Evolutionary conservation across 1,140 invertebrate genomes (phyloP).

Genomic region (Cydia splendana): DNA sequence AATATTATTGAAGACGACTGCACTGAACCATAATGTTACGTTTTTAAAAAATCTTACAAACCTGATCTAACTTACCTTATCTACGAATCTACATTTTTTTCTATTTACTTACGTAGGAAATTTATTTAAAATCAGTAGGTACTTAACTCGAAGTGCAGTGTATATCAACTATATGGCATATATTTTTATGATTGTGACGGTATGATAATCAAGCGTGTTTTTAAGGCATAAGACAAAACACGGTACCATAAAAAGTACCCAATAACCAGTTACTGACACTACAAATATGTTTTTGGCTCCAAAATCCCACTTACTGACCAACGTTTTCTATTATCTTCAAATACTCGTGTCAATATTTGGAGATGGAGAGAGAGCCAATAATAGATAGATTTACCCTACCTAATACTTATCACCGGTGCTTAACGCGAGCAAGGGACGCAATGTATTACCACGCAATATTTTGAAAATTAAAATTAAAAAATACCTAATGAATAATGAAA

Average conservation of each 20-base stretch:
- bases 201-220: not conserved
- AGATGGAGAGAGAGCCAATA: not conserved
- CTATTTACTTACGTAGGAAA: not conserved
- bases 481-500: too few relatives aligned
- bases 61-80: not conserved
- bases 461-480: too few relatives aligned
- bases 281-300: not conserved
- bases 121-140: not conserved
- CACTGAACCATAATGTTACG: not conserved
- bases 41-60: not conserved
- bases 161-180: conserved; percentile 1
- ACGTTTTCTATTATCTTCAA: too few relatives aligned
- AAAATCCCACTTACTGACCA: too few relatives aligned
- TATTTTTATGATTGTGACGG: not conserved
- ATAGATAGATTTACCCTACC: not conserved
- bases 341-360: not conserved
- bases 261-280: not conserved
- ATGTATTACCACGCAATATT: not conserved
- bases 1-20: not conserved
- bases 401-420: not conserved
- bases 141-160: conserved; percentile 3
- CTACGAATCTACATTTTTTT: not conserved
- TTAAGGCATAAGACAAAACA: conserved; percentile 5
- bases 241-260: not conserved
- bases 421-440: not conserved